Percentiles rank a stretch among this genome's conserved stretches.
phyloP scores from a whole-genome alignment of 2,797 vertebrate genomes.

The Tapera naevia region DNA sequence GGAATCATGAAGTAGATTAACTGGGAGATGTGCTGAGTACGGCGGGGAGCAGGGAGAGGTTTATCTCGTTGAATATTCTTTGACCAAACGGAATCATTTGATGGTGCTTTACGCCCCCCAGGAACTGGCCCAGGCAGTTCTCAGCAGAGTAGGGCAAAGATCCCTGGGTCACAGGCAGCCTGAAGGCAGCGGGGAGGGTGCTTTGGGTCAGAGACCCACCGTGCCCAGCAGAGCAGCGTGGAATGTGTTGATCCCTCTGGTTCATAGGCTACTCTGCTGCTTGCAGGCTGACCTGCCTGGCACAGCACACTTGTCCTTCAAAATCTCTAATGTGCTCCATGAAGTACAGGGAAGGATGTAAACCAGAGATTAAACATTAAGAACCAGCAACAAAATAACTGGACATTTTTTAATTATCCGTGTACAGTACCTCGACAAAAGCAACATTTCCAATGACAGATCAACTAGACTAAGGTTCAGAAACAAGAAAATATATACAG shows the following conservation, averaged over 20 bases:
- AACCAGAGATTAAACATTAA: neutral
- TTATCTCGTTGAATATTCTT: neutral
- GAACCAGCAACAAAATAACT: neutral
- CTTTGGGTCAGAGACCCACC: accelerated
- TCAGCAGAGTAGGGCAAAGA: neutral
- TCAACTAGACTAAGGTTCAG: neutral
- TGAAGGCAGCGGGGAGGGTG: accelerated
- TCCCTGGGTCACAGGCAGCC: accelerated
- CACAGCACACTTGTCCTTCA: neutral
- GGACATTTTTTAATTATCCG: neutral
- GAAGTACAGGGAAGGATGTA: neutral
- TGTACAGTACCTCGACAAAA: neutral
- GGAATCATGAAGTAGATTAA: neutral
- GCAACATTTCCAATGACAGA: neutral
- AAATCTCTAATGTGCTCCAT: neutral
- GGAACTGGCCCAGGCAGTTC: neutral
- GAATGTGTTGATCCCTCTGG: no score
- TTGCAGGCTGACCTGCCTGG: no score
- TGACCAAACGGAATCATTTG: neutral
- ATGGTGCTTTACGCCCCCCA: neutral
- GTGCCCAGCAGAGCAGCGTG: neutral
- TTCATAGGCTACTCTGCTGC: neutral
- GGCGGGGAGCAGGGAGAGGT: neutral
- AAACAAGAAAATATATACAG: neutral
- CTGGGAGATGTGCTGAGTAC: neutral